Percentiles rank a stretch among this genome's conserved stretches.
These are phyloP conservation scores for Hipparchia semele DNA, from an alignment of 2,888 invertebrate genomes.

Conservation along the genomic window DNA sequence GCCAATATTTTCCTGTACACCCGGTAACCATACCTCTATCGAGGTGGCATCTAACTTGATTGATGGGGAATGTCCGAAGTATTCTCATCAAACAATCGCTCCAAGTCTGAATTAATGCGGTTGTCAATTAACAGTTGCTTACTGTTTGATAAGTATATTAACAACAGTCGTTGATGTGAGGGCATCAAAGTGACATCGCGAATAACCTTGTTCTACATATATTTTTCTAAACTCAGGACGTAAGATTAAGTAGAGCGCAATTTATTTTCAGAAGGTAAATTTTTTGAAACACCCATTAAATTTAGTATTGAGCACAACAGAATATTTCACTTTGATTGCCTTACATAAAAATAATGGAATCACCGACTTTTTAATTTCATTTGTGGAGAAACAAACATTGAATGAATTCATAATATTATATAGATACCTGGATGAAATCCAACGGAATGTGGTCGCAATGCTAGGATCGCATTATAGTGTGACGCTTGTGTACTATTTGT, in stretches of 20 bases:
- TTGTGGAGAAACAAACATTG: slow-evolving; percentile 12
- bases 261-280: not conserved
- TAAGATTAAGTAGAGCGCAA: not conserved
- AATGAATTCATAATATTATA: slow-evolving; percentile 53
- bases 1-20: slow-evolving; percentile 36
- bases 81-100: slow-evolving; percentile 1
- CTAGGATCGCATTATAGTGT: slow-evolving; percentile 31
- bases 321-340: slow-evolving; percentile 12
- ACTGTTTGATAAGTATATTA: not conserved
- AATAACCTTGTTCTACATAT: slow-evolving; percentile 10
- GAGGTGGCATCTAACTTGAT: slow-evolving; percentile 39
- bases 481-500: slow-evolving; percentile 41
- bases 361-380: slow-evolving; percentile 6
- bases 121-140: slow-evolving; percentile 4
- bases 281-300: not conserved
- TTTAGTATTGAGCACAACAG: not conserved
- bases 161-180: not conserved
- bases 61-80: slow-evolving; percentile 21
- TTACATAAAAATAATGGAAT: slow-evolving; percentile 7
- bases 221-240: not conserved
- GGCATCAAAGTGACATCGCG: not conserved
- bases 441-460: slow-evolving; percentile 45
- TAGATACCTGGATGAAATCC: slow-evolving; percentile 70
- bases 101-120: not conserved
- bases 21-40: slow-evolving; percentile 30